Conservation (phyloP, 1,140 invertebrate species). For the Solenopsis invicta region DNA sequence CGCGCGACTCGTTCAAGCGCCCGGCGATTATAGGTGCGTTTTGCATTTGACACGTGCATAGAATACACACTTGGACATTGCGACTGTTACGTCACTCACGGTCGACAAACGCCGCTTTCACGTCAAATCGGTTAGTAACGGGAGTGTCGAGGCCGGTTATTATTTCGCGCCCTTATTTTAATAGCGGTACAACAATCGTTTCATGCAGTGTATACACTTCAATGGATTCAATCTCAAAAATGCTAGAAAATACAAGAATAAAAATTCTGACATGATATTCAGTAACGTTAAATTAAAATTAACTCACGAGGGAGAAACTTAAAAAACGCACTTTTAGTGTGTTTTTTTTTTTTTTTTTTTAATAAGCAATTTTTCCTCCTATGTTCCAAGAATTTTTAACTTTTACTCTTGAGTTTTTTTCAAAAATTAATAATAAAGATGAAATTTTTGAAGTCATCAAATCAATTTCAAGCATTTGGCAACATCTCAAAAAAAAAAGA, state of each 20-base stretch:
- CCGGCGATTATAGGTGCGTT: not conserved
- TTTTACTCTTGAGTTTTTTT: no score
- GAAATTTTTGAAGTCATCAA: no score
- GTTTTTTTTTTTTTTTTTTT: no score
- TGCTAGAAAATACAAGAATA: not conserved
- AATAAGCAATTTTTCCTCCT: no score
- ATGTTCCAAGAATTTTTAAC: no score
- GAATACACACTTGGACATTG: constrained; percentile 39
- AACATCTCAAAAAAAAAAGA: no score
- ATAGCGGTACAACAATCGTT: not conserved
- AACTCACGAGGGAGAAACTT: no score
- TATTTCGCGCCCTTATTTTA: constrained; percentile 41
- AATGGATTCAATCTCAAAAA: not conserved
- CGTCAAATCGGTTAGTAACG: constrained; percentile 32
- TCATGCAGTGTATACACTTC: not conserved
- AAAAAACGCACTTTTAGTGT: no score
- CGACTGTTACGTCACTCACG: constrained; percentile 38
- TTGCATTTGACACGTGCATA: constrained; percentile 43
- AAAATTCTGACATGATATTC: not conserved
- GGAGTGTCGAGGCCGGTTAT: not conserved
- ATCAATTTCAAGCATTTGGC: no score
- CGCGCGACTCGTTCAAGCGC: not conserved
- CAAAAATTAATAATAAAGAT: no score
- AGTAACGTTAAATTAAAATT: not conserved
- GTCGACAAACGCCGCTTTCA: constrained; percentile 43